Conservation (phyloP, 2,888 invertebrate genomes). For the Synergus gifuensis region DNA sequence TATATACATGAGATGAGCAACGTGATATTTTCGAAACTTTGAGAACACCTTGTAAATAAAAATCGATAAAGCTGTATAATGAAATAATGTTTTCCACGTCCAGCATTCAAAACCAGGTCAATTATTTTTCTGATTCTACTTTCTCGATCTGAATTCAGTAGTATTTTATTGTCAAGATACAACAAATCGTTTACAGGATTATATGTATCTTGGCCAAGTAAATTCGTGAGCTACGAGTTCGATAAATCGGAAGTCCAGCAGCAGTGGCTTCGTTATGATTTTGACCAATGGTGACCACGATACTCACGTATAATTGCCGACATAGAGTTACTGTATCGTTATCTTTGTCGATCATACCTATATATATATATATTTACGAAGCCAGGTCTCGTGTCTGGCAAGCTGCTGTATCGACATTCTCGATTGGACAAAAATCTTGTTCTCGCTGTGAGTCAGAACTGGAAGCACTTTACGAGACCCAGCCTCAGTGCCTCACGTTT, state of each 20-base stretch:
- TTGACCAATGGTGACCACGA: neutral
- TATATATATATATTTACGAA: neutral
- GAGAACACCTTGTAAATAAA: too few species aligned
- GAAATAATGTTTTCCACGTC: neutral
- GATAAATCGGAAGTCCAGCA: constrained; percentile 1
- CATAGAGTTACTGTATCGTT: neutral
- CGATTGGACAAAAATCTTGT: constrained; percentile 70
- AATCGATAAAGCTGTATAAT: too few species aligned
- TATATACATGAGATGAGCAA: too few species aligned
- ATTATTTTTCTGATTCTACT: neutral
- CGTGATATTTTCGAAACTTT: too few species aligned
- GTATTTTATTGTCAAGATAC: neutral
- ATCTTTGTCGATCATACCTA: neutral
- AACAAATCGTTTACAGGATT: constrained; percentile 15
- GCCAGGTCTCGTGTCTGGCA: neutral
- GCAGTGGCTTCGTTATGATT: neutral
- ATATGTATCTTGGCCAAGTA: neutral
- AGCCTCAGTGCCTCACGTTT: constrained; percentile 74
- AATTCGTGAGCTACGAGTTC: neutral
- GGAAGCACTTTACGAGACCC: constrained; percentile 73
- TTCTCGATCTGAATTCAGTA: neutral
- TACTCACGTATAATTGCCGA: neutral
- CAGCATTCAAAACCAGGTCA: neutral
- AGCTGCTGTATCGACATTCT: constrained; percentile 62
- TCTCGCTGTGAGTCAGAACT: constrained; percentile 71